Evolutionary conservation across 2,888 invertebrate genomes (phyloP).

Genomic region (Hermaeophaga mercurialis): DNA sequence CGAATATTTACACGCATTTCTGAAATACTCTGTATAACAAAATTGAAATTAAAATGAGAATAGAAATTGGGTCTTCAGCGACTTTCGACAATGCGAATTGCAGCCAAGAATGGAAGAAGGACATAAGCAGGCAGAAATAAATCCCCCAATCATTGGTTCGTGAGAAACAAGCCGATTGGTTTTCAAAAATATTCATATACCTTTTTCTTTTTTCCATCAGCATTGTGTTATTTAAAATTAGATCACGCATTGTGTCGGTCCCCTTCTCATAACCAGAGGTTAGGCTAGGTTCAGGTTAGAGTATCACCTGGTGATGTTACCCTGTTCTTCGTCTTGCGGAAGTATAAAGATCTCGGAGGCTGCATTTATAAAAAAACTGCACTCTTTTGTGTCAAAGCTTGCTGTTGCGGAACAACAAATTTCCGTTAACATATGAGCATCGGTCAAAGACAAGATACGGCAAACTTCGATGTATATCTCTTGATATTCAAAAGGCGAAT

Average conservation of each 20-base stretch:
- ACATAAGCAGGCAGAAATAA: background rate
- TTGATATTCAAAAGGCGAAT: slow-evolving; percentile 2
- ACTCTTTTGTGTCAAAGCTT: slow-evolving; percentile 39
- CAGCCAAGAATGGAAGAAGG: background rate
- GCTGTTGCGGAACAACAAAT: slow-evolving; percentile 40
- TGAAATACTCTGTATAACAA: too few relatives aligned
- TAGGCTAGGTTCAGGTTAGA: slow-evolving; percentile 48
- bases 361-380: slow-evolving; percentile 40
- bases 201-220: slow-evolving; percentile 41
- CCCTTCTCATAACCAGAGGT: slow-evolving; percentile 45
- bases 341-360: slow-evolving; percentile 35
- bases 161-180: slow-evolving; percentile 42
- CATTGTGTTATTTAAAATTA: slow-evolving; percentile 56
- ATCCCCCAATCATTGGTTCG: slow-evolving; percentile 27
- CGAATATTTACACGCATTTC: too few relatives aligned
- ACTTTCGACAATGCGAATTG: background rate
- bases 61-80: background rate
- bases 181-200: slow-evolving; percentile 49
- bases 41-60: too few relatives aligned
- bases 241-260: slow-evolving; percentile 53
- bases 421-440: slow-evolving; percentile 38
- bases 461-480: slow-evolving; percentile 20
- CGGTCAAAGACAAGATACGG: slow-evolving; percentile 21
- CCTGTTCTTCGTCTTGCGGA: slow-evolving; percentile 32
- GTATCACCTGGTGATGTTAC: slow-evolving; percentile 48